These are phyloP conservation scores for Barypeithes pellucidus DNA, from an alignment of 2,888 invertebrate species.

Conservation along the genomic window DNA sequence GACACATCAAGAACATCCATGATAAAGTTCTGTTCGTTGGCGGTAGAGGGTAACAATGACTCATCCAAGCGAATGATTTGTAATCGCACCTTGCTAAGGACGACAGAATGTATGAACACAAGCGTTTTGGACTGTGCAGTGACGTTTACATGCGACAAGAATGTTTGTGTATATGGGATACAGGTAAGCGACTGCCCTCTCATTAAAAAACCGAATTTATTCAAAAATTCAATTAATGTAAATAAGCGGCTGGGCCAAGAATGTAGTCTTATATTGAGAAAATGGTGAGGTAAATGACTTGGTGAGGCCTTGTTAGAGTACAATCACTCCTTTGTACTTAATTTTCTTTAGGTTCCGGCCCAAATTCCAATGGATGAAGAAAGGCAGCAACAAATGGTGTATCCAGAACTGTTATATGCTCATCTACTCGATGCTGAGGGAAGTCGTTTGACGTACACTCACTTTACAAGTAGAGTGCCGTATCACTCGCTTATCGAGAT, in stretches of 20 bases:
- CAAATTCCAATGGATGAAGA: conserved; percentile 76
- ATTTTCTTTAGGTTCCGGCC: conserved; percentile 78
- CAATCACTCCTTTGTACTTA: too few species aligned
- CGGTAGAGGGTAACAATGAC: conserved; percentile 60
- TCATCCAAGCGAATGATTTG: conserved; percentile 77
- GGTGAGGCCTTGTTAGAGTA: too few species aligned
- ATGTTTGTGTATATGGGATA: conserved; percentile 83
- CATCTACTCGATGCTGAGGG: conserved; percentile 87
- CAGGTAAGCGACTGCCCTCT: conserved; percentile 71
- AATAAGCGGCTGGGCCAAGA: too few species aligned
- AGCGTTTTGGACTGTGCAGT: conserved; percentile 85
- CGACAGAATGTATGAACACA: conserved; percentile 83
- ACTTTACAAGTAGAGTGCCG: conserved; percentile 85
- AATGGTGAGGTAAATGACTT: too few species aligned
- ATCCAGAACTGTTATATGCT: conserved; percentile 87
- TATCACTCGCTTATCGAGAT: conserved; percentile 84
- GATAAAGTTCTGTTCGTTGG: conserved; percentile 63
- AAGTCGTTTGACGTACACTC: conserved; percentile 85
- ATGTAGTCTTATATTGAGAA: too few species aligned
- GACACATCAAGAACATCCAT: conserved; percentile 67
- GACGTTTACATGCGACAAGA: conserved; percentile 86
- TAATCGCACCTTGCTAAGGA: conserved; percentile 77
- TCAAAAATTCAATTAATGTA: too few species aligned
- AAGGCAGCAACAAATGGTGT: conserved; percentile 69
- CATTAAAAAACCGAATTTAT: too few species aligned